A percentile compares a stretch with the other conserved stretches of the same genome.
Conservation (phyloP, 2,113 vertebrate species). For the Gopherus evgoodei region DNA sequence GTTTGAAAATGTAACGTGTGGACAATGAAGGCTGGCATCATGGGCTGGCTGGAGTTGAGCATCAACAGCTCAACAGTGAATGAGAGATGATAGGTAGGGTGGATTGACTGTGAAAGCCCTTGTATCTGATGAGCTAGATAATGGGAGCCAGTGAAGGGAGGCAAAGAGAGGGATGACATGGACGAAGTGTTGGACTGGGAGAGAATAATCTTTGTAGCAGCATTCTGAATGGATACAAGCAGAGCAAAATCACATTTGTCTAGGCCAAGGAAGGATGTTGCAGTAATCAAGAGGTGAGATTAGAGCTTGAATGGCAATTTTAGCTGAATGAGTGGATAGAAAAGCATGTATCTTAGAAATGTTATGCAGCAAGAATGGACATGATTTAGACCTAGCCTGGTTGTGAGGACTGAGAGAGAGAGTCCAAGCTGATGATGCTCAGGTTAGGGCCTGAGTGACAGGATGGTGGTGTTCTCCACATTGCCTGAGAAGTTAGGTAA, state of each 20-base stretch:
- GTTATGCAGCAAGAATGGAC: background rate
- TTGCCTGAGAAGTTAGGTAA: background rate
- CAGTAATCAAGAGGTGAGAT: background rate
- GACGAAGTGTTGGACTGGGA: background rate
- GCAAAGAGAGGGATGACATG: background rate
- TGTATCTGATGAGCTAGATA: background rate
- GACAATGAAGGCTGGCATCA: background rate
- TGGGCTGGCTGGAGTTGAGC: background rate
- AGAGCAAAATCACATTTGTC: background rate
- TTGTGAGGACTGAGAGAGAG: background rate
- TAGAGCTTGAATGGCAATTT: background rate
- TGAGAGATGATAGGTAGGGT: background rate
- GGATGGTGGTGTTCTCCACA: background rate
- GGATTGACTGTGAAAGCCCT: background rate
- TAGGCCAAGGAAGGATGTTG: background rate
- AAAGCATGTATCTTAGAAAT: background rate
- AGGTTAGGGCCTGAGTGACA: background rate
- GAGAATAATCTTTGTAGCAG: background rate
- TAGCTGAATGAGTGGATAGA: background rate
- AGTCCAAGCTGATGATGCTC: background rate
- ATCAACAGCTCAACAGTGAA: background rate
- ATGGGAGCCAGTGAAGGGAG: background rate
- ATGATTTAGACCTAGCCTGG: background rate
- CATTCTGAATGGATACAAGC: background rate
- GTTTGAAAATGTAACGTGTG: no score